Conservation (phyloP, 2,113 vertebrate species). For the Onychorhynchus coronatus region DNA sequence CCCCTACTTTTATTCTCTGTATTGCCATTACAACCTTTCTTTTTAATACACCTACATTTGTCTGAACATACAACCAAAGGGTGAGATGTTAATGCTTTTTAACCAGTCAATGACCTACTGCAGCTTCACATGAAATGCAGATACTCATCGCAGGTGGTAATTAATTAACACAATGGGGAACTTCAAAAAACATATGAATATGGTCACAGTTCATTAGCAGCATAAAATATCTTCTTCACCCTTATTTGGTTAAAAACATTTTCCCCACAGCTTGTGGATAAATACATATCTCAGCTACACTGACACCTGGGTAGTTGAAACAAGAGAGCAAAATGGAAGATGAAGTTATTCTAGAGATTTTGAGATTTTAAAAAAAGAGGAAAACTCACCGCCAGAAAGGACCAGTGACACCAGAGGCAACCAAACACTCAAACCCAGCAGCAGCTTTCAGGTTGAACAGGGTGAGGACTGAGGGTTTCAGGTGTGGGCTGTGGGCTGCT, state of each 20-base stretch:
- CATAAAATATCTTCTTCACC: neutral
- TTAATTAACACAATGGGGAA: constrained; percentile 42
- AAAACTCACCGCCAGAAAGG: neutral
- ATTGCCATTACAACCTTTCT: neutral
- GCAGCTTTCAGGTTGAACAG: neutral
- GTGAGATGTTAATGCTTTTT: constrained; percentile 41
- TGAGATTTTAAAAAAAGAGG: neutral
- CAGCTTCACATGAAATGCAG: constrained; percentile 27
- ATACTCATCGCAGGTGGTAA: constrained; percentile 4
- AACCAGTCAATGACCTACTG: constrained; percentile 32
- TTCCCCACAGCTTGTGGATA: neutral
- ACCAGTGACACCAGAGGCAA: neutral
- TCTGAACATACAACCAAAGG: neutral
- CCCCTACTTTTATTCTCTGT: constrained; percentile 3
- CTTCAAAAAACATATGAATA: constrained; percentile 32
- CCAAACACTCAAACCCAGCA: neutral
- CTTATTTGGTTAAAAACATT: constrained; percentile 10
- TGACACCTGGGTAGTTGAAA: neutral
- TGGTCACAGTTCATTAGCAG: constrained; percentile 22
- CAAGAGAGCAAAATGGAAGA: neutral
- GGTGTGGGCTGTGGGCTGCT: neutral
- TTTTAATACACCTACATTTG: neutral
- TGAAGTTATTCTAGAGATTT: neutral
- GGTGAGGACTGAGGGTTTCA: neutral
- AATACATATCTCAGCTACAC: neutral